These are phyloP conservation scores for Emydocephalus ijimae DNA, from an alignment of 2,113 vertebrate species.

Conservation along the genomic window DNA sequence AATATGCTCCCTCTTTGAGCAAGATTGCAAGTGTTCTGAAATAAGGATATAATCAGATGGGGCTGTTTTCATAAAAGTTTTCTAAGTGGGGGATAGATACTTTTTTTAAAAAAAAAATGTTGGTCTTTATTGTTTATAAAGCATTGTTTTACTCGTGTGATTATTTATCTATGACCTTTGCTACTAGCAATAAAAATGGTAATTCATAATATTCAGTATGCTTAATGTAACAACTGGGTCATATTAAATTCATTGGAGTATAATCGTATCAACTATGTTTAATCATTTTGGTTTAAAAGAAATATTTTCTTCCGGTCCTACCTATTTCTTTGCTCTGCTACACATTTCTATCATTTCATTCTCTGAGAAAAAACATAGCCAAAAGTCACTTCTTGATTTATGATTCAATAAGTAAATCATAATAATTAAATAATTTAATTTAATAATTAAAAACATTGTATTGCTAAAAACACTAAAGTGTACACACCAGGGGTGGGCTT, in stretches of 20 bases:
- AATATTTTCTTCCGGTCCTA: neutral
- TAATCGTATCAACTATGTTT: neutral
- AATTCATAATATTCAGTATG: neutral
- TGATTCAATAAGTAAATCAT: neutral
- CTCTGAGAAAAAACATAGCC: neutral
- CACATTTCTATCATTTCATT: neutral
- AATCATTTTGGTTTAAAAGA: neutral
- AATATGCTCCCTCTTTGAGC: neutral
- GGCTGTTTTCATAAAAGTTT: neutral
- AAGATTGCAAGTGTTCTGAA: neutral
- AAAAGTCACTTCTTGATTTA: neutral
- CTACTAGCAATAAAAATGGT: neutral
- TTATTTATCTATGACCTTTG: neutral
- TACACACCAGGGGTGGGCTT: no score
- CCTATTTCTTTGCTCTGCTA: neutral
- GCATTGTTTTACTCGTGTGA: neutral
- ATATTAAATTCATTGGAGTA: neutral
- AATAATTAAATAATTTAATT: no score
- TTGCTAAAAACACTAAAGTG: no score
- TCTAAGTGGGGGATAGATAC: neutral
- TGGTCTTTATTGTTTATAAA: neutral
- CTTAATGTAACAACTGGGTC: neutral
- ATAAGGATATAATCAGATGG: neutral
- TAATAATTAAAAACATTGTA: no score
- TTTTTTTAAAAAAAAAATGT: neutral